Conservation (phyloP, 2,888 invertebrate genomes). For the Trypoxylon attenuatum region DNA sequence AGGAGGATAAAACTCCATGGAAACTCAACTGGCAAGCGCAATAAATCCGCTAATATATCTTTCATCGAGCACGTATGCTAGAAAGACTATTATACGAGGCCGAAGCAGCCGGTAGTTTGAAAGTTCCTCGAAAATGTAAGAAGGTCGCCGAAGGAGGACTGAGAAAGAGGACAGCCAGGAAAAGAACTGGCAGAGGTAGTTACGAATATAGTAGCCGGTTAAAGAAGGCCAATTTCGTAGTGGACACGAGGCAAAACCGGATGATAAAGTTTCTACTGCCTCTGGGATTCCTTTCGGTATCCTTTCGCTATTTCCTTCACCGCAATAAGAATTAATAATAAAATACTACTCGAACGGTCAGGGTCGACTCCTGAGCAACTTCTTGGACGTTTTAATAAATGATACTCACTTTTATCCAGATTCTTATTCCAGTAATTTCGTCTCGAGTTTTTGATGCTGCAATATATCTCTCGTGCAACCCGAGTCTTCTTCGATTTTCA, state of each 20-base stretch:
- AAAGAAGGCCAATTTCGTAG: conserved; percentile 24
- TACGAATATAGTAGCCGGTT: neutral
- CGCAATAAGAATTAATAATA: conserved; percentile 34
- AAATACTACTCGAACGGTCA: conserved; percentile 25
- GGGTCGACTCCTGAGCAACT: conserved; percentile 12
- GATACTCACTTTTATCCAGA: conserved; percentile 46
- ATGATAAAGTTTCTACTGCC: conserved; percentile 5
- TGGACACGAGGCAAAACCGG: conserved; percentile 10
- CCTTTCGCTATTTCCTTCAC: conserved; percentile 12
- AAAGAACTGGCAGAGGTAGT: no score
- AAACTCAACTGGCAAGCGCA: no score
- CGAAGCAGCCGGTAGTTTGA: no score
- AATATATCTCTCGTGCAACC: no score
- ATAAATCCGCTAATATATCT: no score
- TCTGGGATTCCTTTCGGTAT: conserved; percentile 2
- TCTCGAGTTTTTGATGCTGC: no score
- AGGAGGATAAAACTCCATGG: no score
- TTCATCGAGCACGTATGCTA: no score
- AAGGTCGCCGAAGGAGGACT: neutral
- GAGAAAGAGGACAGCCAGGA: neutral
- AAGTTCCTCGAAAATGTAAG: neutral
- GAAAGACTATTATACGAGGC: no score
- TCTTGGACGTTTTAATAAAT: conserved; percentile 32
- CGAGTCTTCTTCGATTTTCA: no score
- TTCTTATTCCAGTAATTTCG: conserved; percentile 22